phyloP scores from a whole-genome alignment of 2,888 invertebrate species.

The Heteropelma amictum region DNA sequence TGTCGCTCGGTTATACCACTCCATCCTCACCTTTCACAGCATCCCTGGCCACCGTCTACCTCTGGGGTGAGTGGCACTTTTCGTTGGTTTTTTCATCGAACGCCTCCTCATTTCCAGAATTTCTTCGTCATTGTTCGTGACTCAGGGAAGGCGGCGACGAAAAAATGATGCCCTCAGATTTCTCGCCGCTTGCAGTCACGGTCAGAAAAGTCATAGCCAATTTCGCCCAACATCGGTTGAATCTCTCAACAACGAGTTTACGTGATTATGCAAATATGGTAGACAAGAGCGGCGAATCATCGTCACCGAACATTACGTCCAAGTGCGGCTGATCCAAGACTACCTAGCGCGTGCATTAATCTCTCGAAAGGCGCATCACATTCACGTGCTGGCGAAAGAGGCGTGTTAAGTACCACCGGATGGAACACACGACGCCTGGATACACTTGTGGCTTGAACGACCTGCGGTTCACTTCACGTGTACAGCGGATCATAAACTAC shows the following conservation, averaged over 20 bases:
- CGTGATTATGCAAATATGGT: too few species aligned
- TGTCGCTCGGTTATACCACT: not conserved
- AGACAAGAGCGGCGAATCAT: not conserved
- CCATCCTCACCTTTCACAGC: not conserved
- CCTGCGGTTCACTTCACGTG: too few species aligned
- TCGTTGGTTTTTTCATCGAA: too few species aligned
- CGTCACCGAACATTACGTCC: slow-evolving; percentile 45
- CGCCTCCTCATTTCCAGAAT: too few species aligned
- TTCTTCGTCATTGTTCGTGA: too few species aligned
- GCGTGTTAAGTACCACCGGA: slow-evolving; percentile 32
- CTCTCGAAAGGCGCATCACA: slow-evolving; percentile 10
- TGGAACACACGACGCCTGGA: slow-evolving; percentile 27
- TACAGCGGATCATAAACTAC: slow-evolving; percentile 22
- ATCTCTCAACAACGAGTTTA: not conserved
- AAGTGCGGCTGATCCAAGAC: slow-evolving; percentile 19
- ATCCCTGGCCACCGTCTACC: too few species aligned
- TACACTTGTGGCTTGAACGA: slow-evolving; percentile 15
- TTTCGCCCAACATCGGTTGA: not conserved
- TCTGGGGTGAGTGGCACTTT: too few species aligned
- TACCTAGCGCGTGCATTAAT: slow-evolving; percentile 14
- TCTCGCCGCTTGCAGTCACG: too few species aligned
- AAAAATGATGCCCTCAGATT: too few species aligned
- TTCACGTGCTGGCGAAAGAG: slow-evolving; percentile 21
- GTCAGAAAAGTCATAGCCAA: too few species aligned
- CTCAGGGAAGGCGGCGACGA: too few species aligned